phyloP scores from a whole-genome alignment of 2,888 invertebrate species.

The Drosophila atripex region DNA sequence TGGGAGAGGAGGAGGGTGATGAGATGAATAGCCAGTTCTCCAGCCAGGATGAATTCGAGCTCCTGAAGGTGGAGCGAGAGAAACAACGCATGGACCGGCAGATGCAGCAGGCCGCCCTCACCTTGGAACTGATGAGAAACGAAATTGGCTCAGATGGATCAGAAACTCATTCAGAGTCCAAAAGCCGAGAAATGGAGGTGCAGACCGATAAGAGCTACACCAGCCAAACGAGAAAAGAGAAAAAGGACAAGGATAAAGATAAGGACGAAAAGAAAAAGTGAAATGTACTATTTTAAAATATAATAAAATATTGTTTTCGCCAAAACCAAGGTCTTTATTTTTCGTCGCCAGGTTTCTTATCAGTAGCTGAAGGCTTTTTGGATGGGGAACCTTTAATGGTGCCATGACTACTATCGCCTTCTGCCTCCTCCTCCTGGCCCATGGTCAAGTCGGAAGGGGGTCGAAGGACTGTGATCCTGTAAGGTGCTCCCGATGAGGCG shows the following conservation, averaged over 20 bases:
- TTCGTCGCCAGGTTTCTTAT: neutral
- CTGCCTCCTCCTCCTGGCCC: neutral
- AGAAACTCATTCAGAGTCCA: neutral
- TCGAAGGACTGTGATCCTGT: constrained; percentile 53
- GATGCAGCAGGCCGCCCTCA: constrained; percentile 81
- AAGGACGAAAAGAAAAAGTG: neutral
- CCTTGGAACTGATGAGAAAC: constrained; percentile 59
- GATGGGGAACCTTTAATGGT: neutral
- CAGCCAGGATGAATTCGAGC: constrained; percentile 88
- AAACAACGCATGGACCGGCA: constrained; percentile 87
- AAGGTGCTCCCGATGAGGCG: constrained; percentile 30
- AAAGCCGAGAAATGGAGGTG: neutral
- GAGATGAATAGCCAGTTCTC: constrained; percentile 11
- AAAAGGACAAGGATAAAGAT: constrained; percentile 2
- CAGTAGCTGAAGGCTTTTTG: neutral
- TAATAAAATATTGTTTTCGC: neutral
- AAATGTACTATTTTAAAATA: neutral
- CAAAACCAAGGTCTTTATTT: neutral
- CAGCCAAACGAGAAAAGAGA: neutral
- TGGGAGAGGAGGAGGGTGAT: neutral
- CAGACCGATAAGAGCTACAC: constrained; percentile 26
- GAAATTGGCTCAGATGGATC: constrained; percentile 41
- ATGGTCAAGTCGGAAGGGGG: constrained; percentile 45
- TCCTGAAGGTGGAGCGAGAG: constrained; percentile 87
- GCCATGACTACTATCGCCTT: neutral